phyloP scores from a whole-genome alignment of 2,113 vertebrate species.

The Xenotilapia caudafasciata region DNA sequence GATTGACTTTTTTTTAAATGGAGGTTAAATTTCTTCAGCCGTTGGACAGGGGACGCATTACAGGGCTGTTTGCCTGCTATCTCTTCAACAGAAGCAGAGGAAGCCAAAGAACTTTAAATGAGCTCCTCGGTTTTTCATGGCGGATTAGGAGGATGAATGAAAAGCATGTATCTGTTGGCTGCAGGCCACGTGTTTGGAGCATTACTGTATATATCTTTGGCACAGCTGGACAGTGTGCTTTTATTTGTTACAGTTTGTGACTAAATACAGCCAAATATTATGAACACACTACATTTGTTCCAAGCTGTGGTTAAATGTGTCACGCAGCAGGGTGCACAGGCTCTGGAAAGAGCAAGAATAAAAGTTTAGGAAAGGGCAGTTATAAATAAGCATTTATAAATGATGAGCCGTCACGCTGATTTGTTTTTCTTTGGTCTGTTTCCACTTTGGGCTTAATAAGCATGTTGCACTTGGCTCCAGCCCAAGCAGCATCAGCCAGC shows the following conservation, averaged over 20 bases:
- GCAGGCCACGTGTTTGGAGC: not conserved
- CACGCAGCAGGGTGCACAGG: not conserved
- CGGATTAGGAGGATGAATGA: not conserved
- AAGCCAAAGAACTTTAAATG: constrained; percentile 5
- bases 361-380: not conserved
- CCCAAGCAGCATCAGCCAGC: not conserved
- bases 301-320: not conserved
- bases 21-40: not conserved
- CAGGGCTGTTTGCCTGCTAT: not conserved
- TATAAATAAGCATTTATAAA: not conserved
- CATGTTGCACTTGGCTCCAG: not conserved
- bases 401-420: not conserved
- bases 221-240: not conserved
- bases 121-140: constrained; percentile 25
- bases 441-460: not conserved
- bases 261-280: not conserved
- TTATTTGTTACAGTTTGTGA: not conserved
- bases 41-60: not conserved
- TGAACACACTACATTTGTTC: not conserved
- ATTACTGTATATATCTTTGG: not conserved
- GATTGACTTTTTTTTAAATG: constrained; percentile 34
- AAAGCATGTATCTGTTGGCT: not conserved
- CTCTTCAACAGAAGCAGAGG: not conserved
- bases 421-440: not conserved
- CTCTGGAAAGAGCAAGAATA: not conserved